Evolutionary conservation across 2,113 vertebrate species (phyloP).

Genomic region (Pituophis catenifer): DNA sequence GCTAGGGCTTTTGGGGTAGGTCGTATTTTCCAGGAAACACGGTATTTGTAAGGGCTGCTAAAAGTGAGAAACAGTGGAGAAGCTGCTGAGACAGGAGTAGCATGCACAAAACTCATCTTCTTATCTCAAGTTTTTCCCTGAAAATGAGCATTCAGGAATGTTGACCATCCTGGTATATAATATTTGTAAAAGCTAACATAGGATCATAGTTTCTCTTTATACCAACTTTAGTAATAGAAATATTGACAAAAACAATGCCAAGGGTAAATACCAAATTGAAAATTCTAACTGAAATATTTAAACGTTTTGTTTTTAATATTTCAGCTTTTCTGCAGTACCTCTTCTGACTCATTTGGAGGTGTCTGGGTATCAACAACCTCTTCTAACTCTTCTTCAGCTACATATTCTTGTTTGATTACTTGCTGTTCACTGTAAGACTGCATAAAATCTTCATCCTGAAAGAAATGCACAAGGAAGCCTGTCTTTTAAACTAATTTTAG

Average conservation of each 20-base stretch:
- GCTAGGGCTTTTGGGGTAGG: too few species aligned
- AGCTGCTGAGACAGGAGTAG: not conserved
- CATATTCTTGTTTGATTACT: conserved; percentile 66
- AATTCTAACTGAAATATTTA: not conserved
- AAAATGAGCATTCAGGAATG: not conserved
- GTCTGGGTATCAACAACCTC: conserved; percentile 64
- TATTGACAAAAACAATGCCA: not conserved
- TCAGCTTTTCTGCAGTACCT: conserved; percentile 69
- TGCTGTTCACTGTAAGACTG: conserved; percentile 71
- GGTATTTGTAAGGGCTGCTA: not conserved
- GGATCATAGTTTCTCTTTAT: too few species aligned
- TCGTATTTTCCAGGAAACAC: too few species aligned
- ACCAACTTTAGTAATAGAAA: not conserved
- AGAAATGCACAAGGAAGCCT: not conserved
- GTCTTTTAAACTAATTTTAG: not conserved
- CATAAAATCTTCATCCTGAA: conserved; percentile 83
- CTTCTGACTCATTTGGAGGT: conserved; percentile 76
- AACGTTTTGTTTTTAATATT: conserved; percentile 32
- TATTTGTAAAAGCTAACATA: not conserved
- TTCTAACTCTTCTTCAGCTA: conserved; percentile 71
- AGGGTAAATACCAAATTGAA: not conserved
- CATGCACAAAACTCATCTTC: not conserved
- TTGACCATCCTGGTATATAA: not conserved
- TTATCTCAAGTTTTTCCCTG: not conserved
- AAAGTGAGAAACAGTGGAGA: not conserved